A percentile compares a stretch with the other conserved stretches of the same genome.
phyloP scores from a whole-genome alignment of 1,140 invertebrate genomes.

The Dreissena rostriformis region DNA sequence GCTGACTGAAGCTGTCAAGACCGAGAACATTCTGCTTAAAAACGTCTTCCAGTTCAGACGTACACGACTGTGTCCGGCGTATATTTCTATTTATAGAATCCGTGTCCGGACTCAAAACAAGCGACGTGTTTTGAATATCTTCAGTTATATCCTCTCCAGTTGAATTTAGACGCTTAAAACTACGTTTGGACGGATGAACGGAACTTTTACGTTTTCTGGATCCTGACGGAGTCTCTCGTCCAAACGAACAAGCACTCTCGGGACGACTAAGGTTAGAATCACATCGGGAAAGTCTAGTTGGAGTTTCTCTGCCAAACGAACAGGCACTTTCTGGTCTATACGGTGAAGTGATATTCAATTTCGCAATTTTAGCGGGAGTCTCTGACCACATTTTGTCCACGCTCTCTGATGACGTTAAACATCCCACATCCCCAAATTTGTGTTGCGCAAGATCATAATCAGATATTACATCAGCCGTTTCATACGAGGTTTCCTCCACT shows the following conservation, averaged over 20 bases:
- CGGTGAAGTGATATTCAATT: conserved; percentile 49
- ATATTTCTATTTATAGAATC: conserved; percentile 13
- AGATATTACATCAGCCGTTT: too few relatives aligned
- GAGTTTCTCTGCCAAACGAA: conserved; percentile 33
- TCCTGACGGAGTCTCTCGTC: conserved; percentile 56
- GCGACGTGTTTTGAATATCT: not conserved
- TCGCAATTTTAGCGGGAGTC: conserved; percentile 41
- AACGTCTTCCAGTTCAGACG: conserved; percentile 27
- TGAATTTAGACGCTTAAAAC: conserved; percentile 51
- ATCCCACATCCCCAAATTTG: too few relatives aligned
- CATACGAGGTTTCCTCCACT: too few relatives aligned
- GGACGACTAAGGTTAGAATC: conserved; percentile 31
- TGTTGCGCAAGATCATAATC: too few relatives aligned
- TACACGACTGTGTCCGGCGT: conserved; percentile 48
- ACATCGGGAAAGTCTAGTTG: not conserved
- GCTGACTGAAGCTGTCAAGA: not conserved
- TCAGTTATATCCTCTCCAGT: conserved; percentile 43
- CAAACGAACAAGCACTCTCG: conserved; percentile 48
- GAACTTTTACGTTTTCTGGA: conserved; percentile 44
- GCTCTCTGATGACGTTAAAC: not conserved
- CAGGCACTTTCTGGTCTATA: conserved; percentile 34
- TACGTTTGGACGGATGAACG: conserved; percentile 5
- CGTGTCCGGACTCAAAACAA: conserved; percentile 35
- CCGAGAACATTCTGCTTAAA: not conserved
- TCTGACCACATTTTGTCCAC: conserved; percentile 42